Evolutionary conservation across 2,797 vertebrate species (phyloP).

Genomic region (Monodelphis domestica): DNA sequence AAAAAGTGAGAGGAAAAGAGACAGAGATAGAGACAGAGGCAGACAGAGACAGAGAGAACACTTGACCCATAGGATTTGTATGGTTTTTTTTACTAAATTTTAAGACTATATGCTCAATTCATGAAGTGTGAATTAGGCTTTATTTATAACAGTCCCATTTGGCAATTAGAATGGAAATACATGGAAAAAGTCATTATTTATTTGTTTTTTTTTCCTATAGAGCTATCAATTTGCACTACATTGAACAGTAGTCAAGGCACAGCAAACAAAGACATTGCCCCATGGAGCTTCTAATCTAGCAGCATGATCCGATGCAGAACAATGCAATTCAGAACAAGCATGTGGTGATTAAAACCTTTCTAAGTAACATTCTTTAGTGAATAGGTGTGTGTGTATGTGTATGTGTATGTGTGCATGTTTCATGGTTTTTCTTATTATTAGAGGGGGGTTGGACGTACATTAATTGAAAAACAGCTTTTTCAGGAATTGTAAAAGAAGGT

Average conservation of each 20-base stretch:
- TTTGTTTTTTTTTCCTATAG: conserved; percentile 70
- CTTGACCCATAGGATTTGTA: background rate
- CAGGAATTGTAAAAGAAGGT: conserved; percentile 55
- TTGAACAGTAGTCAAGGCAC: conserved; percentile 67
- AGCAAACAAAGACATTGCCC: conserved; percentile 66
- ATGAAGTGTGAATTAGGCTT: conserved; percentile 50
- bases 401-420: conserved; percentile 21
- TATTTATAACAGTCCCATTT: conserved; percentile 44
- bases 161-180: conserved; percentile 69
- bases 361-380: conserved; percentile 71
- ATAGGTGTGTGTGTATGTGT: background rate
- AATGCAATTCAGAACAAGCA: conserved; percentile 66
- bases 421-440: background rate
- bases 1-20: background rate
- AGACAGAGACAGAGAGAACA: background rate
- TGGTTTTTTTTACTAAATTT: conserved; percentile 48
- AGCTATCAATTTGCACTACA: conserved; percentile 22
- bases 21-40: no score
- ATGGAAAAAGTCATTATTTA: conserved; percentile 69
- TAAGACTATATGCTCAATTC: conserved; percentile 23
- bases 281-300: conserved; percentile 29
- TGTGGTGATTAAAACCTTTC: conserved; percentile 75
- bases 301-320: conserved; percentile 51
- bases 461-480: conserved; percentile 65
- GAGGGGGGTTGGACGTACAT: background rate